These are phyloP conservation scores for Pandemis heparana DNA, from an alignment of 2,888 invertebrate genomes.

Conservation along the genomic window DNA sequence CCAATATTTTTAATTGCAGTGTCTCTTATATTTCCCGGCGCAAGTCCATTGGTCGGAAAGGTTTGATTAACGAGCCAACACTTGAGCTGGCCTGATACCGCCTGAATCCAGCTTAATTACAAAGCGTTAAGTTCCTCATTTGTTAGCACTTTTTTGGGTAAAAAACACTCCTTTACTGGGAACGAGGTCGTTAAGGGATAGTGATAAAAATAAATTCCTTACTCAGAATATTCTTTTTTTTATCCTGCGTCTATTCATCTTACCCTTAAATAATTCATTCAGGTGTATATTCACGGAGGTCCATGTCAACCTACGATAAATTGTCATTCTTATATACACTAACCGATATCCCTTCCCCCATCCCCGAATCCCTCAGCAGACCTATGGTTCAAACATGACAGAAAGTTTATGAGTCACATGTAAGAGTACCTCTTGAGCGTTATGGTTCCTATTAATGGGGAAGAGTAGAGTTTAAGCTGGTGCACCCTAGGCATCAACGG, in stretches of 20 bases:
- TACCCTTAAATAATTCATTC: background rate
- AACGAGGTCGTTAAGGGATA: constrained; percentile 44
- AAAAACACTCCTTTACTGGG: constrained; percentile 48
- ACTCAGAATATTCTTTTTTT: background rate
- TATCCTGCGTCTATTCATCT: background rate
- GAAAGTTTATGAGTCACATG: too few relatives aligned
- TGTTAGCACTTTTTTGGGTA: constrained; percentile 49
- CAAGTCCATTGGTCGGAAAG: constrained; percentile 37
- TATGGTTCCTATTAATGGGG: too few relatives aligned
- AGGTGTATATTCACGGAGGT: background rate
- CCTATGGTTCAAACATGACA: too few relatives aligned
- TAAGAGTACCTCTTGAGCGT: too few relatives aligned
- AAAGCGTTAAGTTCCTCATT: constrained; percentile 52
- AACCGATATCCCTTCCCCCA: too few relatives aligned
- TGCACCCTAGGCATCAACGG: too few relatives aligned
- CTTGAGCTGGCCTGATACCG: constrained; percentile 51
- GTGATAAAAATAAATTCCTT: constrained; percentile 23
- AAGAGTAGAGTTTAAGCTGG: too few relatives aligned
- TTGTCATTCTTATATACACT: too few relatives aligned
- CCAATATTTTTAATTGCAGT: constrained; percentile 23
- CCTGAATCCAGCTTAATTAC: constrained; percentile 43
- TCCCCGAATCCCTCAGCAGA: too few relatives aligned
- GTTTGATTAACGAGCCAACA: constrained; percentile 54
- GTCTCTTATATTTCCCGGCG: constrained; percentile 18
- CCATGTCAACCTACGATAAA: background rate